Percentiles rank a stretch among this genome's conserved stretches.
Evolutionary conservation across 1,140 invertebrate species (phyloP).

Genomic region (Ylistrum balloti): DNA sequence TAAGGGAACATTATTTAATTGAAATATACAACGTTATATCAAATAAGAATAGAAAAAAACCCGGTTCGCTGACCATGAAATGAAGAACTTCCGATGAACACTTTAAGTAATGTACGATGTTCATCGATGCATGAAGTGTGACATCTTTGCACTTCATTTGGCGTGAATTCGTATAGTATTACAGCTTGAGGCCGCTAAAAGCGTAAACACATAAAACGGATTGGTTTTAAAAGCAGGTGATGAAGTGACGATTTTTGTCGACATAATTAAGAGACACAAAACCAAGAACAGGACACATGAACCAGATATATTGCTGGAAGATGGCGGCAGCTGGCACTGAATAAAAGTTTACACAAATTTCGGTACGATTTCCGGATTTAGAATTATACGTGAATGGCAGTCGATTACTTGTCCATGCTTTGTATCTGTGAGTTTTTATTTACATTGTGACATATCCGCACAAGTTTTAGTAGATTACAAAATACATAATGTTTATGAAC

Average conservation of each 20-base stretch:
- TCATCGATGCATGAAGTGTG: constrained; percentile 6
- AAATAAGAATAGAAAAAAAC: no score
- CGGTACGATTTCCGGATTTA: neutral
- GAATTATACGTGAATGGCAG: neutral
- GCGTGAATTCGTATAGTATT: neutral
- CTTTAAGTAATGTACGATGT: neutral
- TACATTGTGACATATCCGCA: no score
- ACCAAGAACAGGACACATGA: neutral
- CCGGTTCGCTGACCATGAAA: neutral
- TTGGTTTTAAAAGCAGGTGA: neutral
- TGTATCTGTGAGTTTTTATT: no score
- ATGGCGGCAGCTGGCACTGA: neutral
- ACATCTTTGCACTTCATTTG: neutral
- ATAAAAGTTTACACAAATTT: neutral
- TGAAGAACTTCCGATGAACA: neutral
- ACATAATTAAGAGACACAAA: neutral
- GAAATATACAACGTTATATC: no score
- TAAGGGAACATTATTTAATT: no score
- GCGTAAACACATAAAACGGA: neutral
- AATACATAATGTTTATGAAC: no score
- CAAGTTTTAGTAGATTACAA: no score
- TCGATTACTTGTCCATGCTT: no score
- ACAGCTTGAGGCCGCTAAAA: neutral
- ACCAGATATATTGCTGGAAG: neutral
- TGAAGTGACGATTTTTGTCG: constrained; percentile 6